A percentile compares a stretch with the other conserved stretches of the same genome.
These are phyloP conservation scores for Parapristionchus giblindavisi DNA, from an alignment of 2,888 invertebrate genomes.

Conservation along the genomic window DNA sequence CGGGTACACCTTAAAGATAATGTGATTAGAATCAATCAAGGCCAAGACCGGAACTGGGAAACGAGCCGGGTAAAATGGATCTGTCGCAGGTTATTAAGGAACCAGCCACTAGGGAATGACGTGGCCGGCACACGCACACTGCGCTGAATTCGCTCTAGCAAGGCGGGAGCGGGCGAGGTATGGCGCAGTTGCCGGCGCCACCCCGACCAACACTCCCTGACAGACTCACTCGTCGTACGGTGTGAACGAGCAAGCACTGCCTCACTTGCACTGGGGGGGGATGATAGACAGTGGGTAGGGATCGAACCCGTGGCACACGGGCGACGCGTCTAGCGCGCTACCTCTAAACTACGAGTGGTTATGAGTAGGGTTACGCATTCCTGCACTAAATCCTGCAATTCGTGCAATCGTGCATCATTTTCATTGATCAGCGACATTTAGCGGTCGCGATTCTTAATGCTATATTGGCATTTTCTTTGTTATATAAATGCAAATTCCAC, in stretches of 20 bases:
- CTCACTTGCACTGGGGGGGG: constrained; percentile 2
- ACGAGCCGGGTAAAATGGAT: background rate
- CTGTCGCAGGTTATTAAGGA: constrained; percentile 36
- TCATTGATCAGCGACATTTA: too few relatives aligned
- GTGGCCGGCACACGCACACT: constrained; percentile 38
- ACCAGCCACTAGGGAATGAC: constrained; percentile 25
- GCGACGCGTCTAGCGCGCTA: background rate
- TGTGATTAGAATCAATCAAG: constrained; percentile 11
- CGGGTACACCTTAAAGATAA: constrained; percentile 82
- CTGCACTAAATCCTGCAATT: too few relatives aligned
- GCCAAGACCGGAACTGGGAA: background rate
- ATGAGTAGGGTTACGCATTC: background rate
- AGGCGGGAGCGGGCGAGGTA: background rate
- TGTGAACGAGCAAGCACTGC: background rate
- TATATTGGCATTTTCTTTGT: too few relatives aligned
- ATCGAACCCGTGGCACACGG: background rate
- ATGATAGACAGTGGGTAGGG: background rate
- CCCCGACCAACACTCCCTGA: background rate
- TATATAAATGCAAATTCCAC: too few relatives aligned
- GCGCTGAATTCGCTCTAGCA: constrained; percentile 34
- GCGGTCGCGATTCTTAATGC: too few relatives aligned
- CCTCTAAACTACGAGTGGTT: background rate
- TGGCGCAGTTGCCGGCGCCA: background rate
- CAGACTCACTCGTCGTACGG: background rate
- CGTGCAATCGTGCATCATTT: too few relatives aligned